Conservation (phyloP, 2,113 vertebrate species). For the Alces alces region DNA sequence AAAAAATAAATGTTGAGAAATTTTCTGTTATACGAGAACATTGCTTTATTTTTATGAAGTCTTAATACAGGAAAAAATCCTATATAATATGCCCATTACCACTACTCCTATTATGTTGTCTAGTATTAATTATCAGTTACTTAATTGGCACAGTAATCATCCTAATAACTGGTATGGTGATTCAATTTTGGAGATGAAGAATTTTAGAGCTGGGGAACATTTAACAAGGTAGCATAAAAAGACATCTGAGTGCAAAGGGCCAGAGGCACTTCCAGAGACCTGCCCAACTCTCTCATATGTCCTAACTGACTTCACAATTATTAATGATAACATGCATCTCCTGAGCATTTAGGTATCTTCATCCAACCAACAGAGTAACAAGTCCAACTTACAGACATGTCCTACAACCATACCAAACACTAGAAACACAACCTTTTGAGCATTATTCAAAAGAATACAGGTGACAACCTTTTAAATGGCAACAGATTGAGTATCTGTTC, state of each 20-base stretch:
- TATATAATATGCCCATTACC: neutral
- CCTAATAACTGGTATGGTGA: neutral
- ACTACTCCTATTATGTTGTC: neutral
- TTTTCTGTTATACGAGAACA: neutral
- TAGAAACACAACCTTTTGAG: neutral
- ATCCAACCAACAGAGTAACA: neutral
- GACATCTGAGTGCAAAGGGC: neutral
- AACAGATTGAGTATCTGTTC: neutral
- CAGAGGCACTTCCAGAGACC: neutral
- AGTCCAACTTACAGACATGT: neutral
- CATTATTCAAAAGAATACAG: neutral
- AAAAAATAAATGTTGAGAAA: neutral
- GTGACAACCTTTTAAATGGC: neutral
- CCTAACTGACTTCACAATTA: neutral
- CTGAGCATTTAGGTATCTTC: neutral
- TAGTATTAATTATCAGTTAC: neutral
- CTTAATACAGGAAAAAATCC: neutral
- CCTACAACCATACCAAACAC: neutral
- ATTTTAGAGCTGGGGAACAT: neutral
- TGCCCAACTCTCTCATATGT: accelerated
- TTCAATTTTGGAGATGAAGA: neutral
- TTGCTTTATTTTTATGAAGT: neutral
- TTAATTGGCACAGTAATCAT: neutral
- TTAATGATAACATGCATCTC: neutral
- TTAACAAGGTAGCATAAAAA: neutral